phyloP scores from a whole-genome alignment of 2,797 vertebrate genomes.

The Mormyrops boulengeri region DNA sequence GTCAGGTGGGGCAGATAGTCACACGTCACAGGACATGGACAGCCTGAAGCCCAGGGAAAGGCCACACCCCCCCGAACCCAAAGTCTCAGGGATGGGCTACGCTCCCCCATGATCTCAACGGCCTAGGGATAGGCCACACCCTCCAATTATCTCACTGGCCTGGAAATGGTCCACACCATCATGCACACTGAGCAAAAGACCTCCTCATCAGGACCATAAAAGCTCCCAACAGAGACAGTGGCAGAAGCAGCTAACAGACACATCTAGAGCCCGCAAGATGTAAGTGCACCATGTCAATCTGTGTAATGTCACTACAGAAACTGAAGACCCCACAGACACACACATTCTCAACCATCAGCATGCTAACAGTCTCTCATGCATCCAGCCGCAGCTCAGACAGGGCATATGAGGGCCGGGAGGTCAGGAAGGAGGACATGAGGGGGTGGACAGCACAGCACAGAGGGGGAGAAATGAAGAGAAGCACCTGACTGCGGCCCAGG shows the following conservation, averaged over 20 bases:
- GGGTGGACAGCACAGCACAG: background rate
- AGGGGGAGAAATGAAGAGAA: conserved; percentile 43
- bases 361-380: background rate
- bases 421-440: conserved; percentile 1
- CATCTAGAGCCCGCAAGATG: background rate
- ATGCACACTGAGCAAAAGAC: background rate
- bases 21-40: background rate
- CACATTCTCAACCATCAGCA: conserved; percentile 22
- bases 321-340: background rate
- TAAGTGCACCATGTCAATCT: background rate
- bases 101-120: background rate
- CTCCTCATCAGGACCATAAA: background rate
- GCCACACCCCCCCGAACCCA: background rate
- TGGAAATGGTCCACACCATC: background rate
- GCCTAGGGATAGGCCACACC: background rate
- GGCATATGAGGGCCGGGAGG: background rate
- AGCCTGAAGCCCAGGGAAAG: background rate
- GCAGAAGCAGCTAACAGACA: background rate
- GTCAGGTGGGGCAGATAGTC: background rate
- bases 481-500: conserved; percentile 87
- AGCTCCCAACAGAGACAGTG: background rate
- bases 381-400: background rate
- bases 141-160: background rate
- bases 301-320: background rate
- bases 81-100: background rate